A percentile compares a stretch with the other conserved stretches of the same genome.
These are phyloP conservation scores for Cyclopterus lumpus DNA, from an alignment of 2,797 vertebrate genomes.

Conservation along the genomic window DNA sequence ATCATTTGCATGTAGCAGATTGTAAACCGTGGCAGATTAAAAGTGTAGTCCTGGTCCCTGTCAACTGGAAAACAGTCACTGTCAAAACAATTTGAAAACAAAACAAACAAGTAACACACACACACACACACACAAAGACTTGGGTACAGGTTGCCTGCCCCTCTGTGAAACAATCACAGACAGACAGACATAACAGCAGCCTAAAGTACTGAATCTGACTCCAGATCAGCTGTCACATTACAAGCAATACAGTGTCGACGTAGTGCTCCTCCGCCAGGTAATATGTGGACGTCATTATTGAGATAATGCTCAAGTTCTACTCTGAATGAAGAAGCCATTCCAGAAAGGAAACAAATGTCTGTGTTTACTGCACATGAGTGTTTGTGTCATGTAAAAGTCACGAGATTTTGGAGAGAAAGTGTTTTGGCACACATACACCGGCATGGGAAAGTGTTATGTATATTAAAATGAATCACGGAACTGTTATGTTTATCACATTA, in stretches of 20 bases:
- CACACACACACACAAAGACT: conserved; percentile 9
- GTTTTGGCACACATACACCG: conserved; percentile 16
- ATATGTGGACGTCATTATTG: conserved; percentile 6
- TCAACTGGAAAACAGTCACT: conserved; percentile 12
- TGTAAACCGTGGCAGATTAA: conserved; percentile 37
- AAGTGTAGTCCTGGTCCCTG: neutral
- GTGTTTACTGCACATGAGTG: neutral
- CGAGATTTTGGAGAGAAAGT: neutral
- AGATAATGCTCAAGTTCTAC: conserved; percentile 7
- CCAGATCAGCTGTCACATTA: conserved; percentile 30
- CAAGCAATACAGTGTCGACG: conserved; percentile 18
- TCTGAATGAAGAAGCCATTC: neutral
- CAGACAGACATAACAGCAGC: conserved; percentile 68
- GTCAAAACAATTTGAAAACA: conserved; percentile 14
- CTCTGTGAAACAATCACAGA: conserved; percentile 32
- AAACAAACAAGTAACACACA: conserved; percentile 3
- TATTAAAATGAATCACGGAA: neutral
- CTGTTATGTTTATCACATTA: neutral
- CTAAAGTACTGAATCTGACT: conserved; percentile 27
- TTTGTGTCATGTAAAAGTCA: neutral
- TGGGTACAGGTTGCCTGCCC: conserved; percentile 3
- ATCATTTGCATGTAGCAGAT: conserved; percentile 22
- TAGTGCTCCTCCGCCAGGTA: conserved; percentile 12
- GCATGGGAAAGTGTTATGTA: neutral
- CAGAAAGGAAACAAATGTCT: neutral